Percentiles rank a stretch among this genome's conserved stretches.
Conservation (phyloP, 2,113 vertebrate species). For the Urocitellus parryii region DNA sequence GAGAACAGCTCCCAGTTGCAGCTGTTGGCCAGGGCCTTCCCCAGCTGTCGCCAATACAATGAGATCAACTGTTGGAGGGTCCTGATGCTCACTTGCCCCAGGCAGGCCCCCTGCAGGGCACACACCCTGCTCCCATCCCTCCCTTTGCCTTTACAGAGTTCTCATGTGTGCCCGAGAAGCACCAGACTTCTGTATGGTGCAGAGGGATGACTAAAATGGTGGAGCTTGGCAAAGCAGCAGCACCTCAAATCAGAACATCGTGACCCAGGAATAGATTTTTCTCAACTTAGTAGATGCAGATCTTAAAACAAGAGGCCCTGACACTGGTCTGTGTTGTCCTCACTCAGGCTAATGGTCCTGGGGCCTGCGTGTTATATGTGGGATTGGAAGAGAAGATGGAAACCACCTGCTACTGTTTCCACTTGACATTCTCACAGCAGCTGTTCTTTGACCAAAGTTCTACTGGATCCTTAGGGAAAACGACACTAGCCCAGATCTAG, state of each 20-base stretch:
- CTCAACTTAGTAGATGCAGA: rapidly evolving
- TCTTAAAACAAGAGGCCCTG: background rate
- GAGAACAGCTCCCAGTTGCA: background rate
- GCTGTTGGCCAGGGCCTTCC: background rate
- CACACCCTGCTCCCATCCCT: too few relatives aligned
- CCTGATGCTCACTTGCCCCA: background rate
- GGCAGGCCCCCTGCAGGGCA: too few relatives aligned
- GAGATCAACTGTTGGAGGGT: background rate
- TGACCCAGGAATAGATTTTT: background rate
- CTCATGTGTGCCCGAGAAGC: background rate
- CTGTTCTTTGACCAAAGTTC: background rate
- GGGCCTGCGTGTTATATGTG: background rate
- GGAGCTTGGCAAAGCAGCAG: background rate
- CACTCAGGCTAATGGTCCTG: background rate
- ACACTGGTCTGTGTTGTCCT: background rate
- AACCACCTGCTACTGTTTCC: background rate
- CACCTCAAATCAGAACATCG: background rate
- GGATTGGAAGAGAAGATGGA: background rate
- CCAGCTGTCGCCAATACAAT: background rate
- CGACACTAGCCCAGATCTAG: rapidly evolving
- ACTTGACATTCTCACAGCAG: background rate
- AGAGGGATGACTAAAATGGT: background rate
- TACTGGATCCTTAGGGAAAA: rapidly evolving
- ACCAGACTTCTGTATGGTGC: background rate
- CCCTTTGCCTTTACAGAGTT: too few relatives aligned